Evolutionary conservation across 2,888 invertebrate genomes (phyloP).

Genomic region (Latrodectus elegans): DNA sequence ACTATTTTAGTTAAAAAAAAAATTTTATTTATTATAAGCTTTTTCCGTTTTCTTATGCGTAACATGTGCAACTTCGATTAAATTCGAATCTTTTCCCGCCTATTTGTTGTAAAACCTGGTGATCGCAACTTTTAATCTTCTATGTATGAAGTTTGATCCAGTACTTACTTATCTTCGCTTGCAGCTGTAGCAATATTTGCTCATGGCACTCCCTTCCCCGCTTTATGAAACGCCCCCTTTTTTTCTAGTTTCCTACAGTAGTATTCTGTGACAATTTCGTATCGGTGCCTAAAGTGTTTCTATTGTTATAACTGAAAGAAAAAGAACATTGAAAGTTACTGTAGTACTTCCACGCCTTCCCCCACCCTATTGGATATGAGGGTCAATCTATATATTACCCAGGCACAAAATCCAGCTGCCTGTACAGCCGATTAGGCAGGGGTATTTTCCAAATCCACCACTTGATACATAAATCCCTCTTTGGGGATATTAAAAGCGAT

Average conservation of each 20-base stretch:
- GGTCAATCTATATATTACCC: slow-evolving; percentile 33
- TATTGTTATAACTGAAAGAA: slow-evolving; percentile 52
- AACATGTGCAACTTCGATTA: too few relatives aligned
- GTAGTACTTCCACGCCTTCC: slow-evolving; percentile 40
- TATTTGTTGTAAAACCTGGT: too few relatives aligned
- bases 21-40: too few relatives aligned
- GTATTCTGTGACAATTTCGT: slow-evolving; percentile 39
- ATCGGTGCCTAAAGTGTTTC: slow-evolving; percentile 65
- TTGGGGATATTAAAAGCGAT: slow-evolving; percentile 58
- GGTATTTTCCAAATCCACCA: slow-evolving; percentile 57
- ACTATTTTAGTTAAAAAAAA: too few relatives aligned
- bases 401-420: slow-evolving; percentile 47
- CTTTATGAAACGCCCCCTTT: slow-evolving; percentile 12
- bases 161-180: slow-evolving; percentile 27
- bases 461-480: slow-evolving; percentile 61
- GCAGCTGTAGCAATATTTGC: slow-evolving; percentile 66
- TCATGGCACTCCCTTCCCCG: slow-evolving; percentile 24
- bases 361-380: slow-evolving; percentile 24
- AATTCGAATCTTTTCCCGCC: too few relatives aligned
- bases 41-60: too few relatives aligned
- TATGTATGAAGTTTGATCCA: background rate
- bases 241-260: background rate
- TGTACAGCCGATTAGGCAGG: slow-evolving; percentile 54
- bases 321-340: slow-evolving; percentile 45
- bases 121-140: background rate